Percentiles rank a stretch among this genome's conserved stretches.
Evolutionary conservation across 2,888 invertebrate species (phyloP).

Genomic region (Drosophila neotestacea): DNA sequence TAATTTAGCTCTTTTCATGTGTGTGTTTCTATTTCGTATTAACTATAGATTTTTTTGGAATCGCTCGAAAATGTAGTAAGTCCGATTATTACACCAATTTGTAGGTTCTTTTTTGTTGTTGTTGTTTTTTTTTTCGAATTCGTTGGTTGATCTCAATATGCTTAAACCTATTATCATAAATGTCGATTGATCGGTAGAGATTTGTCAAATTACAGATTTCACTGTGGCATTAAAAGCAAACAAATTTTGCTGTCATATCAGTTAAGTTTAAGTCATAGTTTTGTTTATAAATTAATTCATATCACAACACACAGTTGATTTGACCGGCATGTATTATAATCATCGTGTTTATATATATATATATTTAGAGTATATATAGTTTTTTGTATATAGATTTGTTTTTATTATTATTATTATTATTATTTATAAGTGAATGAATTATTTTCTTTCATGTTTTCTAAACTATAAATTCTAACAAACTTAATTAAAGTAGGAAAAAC

Average conservation of each 20-base stretch:
- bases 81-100: slow-evolving; percentile 35
- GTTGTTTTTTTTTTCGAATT: slow-evolving; percentile 33
- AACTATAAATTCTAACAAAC: slow-evolving; percentile 77
- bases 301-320: slow-evolving; percentile 81
- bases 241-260: slow-evolving; percentile 39
- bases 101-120: slow-evolving; percentile 4
- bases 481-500: slow-evolving; percentile 74
- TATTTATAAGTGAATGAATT: slow-evolving; percentile 59
- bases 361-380: slow-evolving; percentile 27
- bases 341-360: slow-evolving; percentile 33
- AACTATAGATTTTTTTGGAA: slow-evolving; percentile 27
- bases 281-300: slow-evolving; percentile 75
- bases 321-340: slow-evolving; percentile 60
- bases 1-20: slow-evolving; percentile 45
- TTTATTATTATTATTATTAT: slow-evolving; percentile 25
- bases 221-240: slow-evolving; percentile 45
- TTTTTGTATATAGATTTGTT: slow-evolving; percentile 33
- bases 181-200: slow-evolving; percentile 24
- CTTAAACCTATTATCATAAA: slow-evolving; percentile 15
- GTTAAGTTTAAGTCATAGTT: slow-evolving; percentile 20
- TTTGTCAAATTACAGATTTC: slow-evolving; percentile 24
- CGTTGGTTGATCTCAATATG: slow-evolving; percentile 53
- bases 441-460: slow-evolving; percentile 51
- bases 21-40: slow-evolving; percentile 1
- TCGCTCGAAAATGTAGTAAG: slow-evolving; percentile 42